Evolutionary conservation across 2,113 vertebrate genomes (phyloP).

Genomic region (Tragelaphus strepsiceros): DNA sequence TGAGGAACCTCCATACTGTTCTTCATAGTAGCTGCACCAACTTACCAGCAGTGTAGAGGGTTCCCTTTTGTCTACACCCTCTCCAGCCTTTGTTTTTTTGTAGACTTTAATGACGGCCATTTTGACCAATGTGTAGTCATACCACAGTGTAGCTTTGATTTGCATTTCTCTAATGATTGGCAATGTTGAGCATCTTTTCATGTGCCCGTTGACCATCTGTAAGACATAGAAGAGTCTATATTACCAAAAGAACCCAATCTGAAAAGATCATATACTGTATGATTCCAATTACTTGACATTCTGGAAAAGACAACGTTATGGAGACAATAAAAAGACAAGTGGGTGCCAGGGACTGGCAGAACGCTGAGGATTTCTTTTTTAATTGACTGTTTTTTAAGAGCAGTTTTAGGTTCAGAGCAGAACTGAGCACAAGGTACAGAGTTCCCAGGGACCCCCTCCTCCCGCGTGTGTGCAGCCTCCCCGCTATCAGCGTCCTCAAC

Average conservation of each 20-base stretch:
- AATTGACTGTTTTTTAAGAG: neutral
- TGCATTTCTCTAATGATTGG: neutral
- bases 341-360: neutral
- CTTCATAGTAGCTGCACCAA: neutral
- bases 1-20: neutral
- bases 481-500: fast-evolving
- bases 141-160: neutral
- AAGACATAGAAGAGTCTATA: neutral
- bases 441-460: neutral
- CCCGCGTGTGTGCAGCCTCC: neutral
- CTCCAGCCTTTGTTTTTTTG: neutral
- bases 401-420: neutral
- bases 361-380: neutral
- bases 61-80: neutral
- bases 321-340: neutral
- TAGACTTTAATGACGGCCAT: neutral
- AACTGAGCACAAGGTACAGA: neutral
- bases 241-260: neutral
- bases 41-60: neutral
- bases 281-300: neutral
- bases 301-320: neutral
- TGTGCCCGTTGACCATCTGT: neutral
- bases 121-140: neutral
- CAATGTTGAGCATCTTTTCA: neutral
- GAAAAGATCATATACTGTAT: neutral